phyloP scores from a whole-genome alignment of 2,797 vertebrate species.

The Psittacula echo region DNA sequence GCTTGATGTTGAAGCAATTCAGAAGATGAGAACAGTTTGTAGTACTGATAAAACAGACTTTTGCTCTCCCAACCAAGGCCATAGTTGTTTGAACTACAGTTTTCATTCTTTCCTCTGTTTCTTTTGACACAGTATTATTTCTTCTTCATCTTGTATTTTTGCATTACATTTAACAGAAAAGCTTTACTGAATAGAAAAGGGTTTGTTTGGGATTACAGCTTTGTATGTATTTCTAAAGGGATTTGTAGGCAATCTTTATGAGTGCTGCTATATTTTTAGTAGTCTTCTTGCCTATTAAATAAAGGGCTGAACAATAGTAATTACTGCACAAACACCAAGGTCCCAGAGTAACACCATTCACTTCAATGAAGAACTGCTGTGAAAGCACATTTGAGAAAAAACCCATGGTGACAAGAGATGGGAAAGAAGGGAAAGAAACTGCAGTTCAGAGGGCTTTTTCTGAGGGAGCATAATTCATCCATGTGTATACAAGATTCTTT shows the following conservation, averaged over 20 bases:
- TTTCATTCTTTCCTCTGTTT: neutral
- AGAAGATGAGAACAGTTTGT: neutral
- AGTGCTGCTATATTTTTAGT: slow-evolving; percentile 48
- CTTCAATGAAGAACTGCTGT: slow-evolving; percentile 19
- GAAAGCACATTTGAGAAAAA: slow-evolving; percentile 54
- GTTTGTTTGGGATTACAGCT: neutral
- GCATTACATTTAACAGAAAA: neutral
- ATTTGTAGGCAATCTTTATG: slow-evolving; percentile 21
- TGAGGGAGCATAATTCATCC: neutral
- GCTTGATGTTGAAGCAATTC: neutral
- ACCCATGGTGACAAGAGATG: neutral
- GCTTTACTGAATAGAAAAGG: neutral
- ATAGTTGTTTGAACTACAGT: neutral
- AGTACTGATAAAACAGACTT: neutral
- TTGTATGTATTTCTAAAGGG: slow-evolving; percentile 24
- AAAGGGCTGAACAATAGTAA: slow-evolving; percentile 48
- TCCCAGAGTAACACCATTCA: slow-evolving; percentile 30
- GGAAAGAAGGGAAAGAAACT: slow-evolving; percentile 9
- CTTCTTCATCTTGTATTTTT: neutral
- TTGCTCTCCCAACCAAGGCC: neutral
- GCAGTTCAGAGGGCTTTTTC: slow-evolving; percentile 30
- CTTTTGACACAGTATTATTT: neutral
- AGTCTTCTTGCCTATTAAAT: slow-evolving; percentile 56
- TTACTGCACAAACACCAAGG: slow-evolving; percentile 29
- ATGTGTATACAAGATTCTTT: neutral